Base-by-base conservation (phyloP, 2,888 invertebrate species). In the Girardia tigrina region DNA sequence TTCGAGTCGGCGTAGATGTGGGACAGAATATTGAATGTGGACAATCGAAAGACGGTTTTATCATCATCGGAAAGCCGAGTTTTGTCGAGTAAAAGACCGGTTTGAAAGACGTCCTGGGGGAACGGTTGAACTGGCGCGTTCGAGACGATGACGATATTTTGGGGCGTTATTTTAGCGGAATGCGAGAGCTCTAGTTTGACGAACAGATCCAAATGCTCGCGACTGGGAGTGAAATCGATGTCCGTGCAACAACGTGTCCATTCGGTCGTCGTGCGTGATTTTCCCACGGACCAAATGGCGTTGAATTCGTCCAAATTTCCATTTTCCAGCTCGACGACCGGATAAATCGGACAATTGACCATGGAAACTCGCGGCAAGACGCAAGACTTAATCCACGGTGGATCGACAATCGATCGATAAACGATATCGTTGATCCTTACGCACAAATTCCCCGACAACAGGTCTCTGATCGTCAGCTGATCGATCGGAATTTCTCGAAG, bases 311-410 rank as follows among this genome's bases (percentile, higher is more conserved):
- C n/a, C n/a, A 20, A 6, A 20, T 56, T 23, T n/a, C 20, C 56
- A 56, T 56, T 56, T 56, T 20, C 56, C 4, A 4, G 6, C 2
- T 56, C 56, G 23, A 56, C 4, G 23, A 56, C 8, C 4, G 56
- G 56, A 56, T 56, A 56, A 4, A 56, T n/a, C 4, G 56, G 56
- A 56, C 56, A 56, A 56, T 56, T 56, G 23, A 56, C 56, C 56
- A 56, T 56, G 23, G 20, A 56, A 12, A 56, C 23, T 16, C 23
- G n/a, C 4, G 56, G 56, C n/a, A 56, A 23, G 4, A 8, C 2
- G 23, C 56, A 56, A 56, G n/a, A 23, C n/a, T 56, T 56, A 2
- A 56, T 56, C 56, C 56, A 56, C 23, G 56, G 56, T 56, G 56
- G 56, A 56, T 56, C 23, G 4, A 56, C 4, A n/a, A 6, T 20